phyloP scores from a whole-genome alignment of 64 coral and sea anemone species.

The Acropora yongei region DNA sequence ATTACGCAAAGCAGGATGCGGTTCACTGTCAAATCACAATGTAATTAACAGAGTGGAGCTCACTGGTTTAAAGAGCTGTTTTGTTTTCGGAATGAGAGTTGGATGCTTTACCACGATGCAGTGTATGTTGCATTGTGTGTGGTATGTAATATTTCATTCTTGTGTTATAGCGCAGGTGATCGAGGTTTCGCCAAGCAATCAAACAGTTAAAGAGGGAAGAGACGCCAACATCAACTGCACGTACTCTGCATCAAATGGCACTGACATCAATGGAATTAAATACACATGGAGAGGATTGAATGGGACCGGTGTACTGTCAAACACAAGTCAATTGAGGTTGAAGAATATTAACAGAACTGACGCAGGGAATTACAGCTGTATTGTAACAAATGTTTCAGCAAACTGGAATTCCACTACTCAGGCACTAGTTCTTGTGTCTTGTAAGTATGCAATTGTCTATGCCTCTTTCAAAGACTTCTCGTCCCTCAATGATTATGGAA shows the following conservation, averaged over 20 bases:
- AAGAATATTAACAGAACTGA: background rate
- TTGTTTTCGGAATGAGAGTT: too few species aligned
- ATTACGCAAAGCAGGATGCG: too few species aligned
- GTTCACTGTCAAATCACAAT: too few species aligned
- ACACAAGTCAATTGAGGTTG: background rate
- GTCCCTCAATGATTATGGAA: too few species aligned
- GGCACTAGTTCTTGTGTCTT: background rate
- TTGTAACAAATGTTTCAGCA: conserved; percentile 9
- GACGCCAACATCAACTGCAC: background rate
- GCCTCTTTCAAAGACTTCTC: too few species aligned
- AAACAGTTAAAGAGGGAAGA: background rate
- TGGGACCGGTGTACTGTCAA: background rate
- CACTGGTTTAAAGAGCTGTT: too few species aligned
- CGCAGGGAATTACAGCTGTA: conserved; percentile 40
- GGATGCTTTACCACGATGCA: too few species aligned
- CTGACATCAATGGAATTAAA: background rate
- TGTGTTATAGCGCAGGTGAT: background rate
- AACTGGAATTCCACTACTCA: background rate
- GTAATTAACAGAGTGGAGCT: too few species aligned
- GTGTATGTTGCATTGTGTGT: background rate
- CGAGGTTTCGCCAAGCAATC: background rate
- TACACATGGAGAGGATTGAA: background rate
- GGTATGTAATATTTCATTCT: background rate
- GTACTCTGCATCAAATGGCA: background rate
- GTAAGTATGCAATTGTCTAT: background rate